Evolutionary conservation across 2,888 invertebrate genomes (phyloP), one percentile per base, ranked within the genome.

Genomic region (Tetrapedia diversipes): DNA sequence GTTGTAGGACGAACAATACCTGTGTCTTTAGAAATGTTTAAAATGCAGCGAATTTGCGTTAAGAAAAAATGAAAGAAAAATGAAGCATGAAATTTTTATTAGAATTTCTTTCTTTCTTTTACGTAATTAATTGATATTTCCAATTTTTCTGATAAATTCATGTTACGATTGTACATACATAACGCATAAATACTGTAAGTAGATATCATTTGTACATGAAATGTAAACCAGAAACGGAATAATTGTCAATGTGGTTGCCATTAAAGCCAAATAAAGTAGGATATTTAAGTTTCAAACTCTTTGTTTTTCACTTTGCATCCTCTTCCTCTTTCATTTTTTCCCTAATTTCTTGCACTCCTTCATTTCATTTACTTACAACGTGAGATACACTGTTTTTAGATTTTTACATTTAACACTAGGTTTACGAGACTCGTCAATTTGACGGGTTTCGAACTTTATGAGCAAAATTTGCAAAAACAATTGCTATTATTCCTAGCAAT

Each of bases 221-320:
- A 22, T 39, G 53, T 56, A 47, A 63, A 32, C 8, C 24, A 63
- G 24, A 51, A 11, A 47, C 27, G 29, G 22, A 63, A 49, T 43
- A 60, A 72, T n/a, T 66, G 57, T 67, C 69, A 64, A 68, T 39
- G 29, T 47, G 51, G 49, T 61, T 73, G 47, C 51, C 54, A 65
- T 47, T 60, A 41, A 71, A 75, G 79, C 80, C 79, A 83, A 83
- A 83, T 83, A 83, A 83, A 83, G 69, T 82, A 81, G 74, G 61
- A 57, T 72, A 69, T 68, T 41, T 70, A 66, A 70, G 27, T 54
- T 81, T 51, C 61, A 27, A 2, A 37, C 2, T 29, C 34, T 16
- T 22, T 29, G 1, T 49, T 19, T n/a, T 7, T 24, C n/a, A n/a
- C n/a, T n/a, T n/a, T n/a, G n/a, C 34, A 34, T 11, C 3, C 11